Conservation (phyloP, 2,888 invertebrate genomes). For the Trachelus stipa region DNA sequence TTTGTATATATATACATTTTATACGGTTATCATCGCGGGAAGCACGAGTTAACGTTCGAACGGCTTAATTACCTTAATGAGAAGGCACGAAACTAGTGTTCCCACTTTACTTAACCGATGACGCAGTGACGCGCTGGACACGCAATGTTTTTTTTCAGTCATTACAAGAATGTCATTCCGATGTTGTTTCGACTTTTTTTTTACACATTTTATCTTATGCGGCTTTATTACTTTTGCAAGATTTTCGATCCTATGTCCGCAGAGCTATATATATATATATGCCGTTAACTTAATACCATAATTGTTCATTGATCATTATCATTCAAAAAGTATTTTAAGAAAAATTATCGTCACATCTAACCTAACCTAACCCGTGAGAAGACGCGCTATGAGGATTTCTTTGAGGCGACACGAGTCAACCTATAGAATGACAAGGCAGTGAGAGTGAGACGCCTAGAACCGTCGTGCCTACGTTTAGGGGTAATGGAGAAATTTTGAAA, state of each 20-base stretch:
- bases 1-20: neutral
- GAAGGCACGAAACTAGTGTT: constrained; percentile 29
- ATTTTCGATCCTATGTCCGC: neutral
- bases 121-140: constrained; percentile 10
- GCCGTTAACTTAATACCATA: neutral
- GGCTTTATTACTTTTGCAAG: neutral
- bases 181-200: constrained; percentile 17
- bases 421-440: too few relatives aligned
- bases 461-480: too few relatives aligned
- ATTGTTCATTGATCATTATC: neutral
- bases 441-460: too few relatives aligned
- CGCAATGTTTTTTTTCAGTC: neutral
- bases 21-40: constrained; percentile 3
- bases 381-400: too few relatives aligned
- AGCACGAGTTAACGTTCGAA: neutral
- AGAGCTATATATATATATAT: neutral
- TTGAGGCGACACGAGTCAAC: too few relatives aligned
- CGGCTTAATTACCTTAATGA: constrained; percentile 25
- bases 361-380: too few relatives aligned
- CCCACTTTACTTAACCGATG: constrained; percentile 33
- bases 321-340: neutral
- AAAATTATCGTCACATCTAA: neutral
- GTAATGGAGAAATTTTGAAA: neutral
- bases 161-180: constrained; percentile 11
- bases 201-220: constrained; percentile 7